phyloP scores from a whole-genome alignment of 2,113 vertebrate species.

The Gambusia holbrooki region DNA sequence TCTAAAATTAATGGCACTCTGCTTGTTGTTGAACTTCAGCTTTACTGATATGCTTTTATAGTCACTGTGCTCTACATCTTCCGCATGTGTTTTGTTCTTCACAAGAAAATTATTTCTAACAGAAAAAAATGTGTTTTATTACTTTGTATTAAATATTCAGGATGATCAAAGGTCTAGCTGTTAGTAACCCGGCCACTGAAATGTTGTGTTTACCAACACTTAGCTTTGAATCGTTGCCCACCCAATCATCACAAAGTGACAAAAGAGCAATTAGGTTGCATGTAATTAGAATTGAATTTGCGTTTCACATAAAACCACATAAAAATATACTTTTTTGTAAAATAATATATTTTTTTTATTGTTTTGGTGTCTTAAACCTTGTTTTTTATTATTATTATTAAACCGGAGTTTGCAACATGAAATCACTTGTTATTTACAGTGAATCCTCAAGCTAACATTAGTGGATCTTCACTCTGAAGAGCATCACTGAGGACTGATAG shows the following conservation, averaged over 20 bases:
- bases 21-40: background rate
- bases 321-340: background rate
- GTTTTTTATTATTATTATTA: background rate
- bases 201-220: background rate
- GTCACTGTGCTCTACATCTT: background rate
- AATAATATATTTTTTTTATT: background rate
- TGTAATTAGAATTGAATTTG: background rate
- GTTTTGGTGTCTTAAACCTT: background rate
- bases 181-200: background rate
- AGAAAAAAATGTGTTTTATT: too few species aligned
- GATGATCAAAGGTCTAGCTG: too few species aligned
- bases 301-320: too few species aligned
- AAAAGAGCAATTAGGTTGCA: background rate
- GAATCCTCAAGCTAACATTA: slow-evolving; percentile 6
- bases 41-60: background rate
- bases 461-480: background rate
- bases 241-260: background rate
- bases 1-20: background rate
- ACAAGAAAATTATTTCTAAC: too few species aligned
- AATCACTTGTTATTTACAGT: background rate
- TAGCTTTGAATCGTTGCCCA: background rate
- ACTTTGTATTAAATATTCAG: background rate
- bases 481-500: slow-evolving; percentile 1
- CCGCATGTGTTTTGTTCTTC: too few species aligned
- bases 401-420: background rate